Evolutionary conservation across 1,140 invertebrate genomes (phyloP), one percentile per base, ranked within the genome.

Genomic region (Mycetomoellerius zeteki): DNA sequence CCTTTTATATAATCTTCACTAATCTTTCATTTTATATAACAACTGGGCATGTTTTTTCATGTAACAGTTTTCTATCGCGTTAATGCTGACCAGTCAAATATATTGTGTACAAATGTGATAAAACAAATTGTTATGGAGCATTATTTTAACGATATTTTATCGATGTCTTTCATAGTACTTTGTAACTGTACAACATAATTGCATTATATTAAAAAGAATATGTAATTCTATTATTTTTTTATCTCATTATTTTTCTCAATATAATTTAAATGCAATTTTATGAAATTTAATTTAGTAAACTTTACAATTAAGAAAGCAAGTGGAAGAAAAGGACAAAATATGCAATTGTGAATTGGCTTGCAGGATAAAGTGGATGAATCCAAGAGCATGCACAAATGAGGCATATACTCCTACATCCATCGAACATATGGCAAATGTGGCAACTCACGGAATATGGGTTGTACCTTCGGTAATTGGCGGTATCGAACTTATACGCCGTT

Each of bases 351-450:
- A 54, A 72, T 72, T 54, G 84, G 89, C 54, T 96, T 96, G 37
- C 90, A 97, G 97, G 90, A 94, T 97, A 82, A 95, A 96, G 93
- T 97, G 97, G 97, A 98, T 97, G 96, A 98, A 98, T 94, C 92
- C 95, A 69, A 95, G 96, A 91, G 96, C 97, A 19, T 94, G 93
- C 52, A 95, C 96, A 56, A 96, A 97, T 50, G 95, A 97, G 91
- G 97, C 97, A 4, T 98, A 98, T 92, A 94, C 95, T 72, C 97
- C 97, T 19, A 97, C 97, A 4, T 94, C 97, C 95, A 96, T 98
- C 75, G 98, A 99, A 95, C 98, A 99, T 94, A 95, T 99, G 88
- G 98, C 98, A 12, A 99, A 99, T 95, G 97, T 99, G 60, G 95
- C 98, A 85, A 98, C 98, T 37, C 98, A 99, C 95, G 98, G 98